phyloP scores from a whole-genome alignment of 2,113 vertebrate genomes.

The Alligator sinensis region DNA sequence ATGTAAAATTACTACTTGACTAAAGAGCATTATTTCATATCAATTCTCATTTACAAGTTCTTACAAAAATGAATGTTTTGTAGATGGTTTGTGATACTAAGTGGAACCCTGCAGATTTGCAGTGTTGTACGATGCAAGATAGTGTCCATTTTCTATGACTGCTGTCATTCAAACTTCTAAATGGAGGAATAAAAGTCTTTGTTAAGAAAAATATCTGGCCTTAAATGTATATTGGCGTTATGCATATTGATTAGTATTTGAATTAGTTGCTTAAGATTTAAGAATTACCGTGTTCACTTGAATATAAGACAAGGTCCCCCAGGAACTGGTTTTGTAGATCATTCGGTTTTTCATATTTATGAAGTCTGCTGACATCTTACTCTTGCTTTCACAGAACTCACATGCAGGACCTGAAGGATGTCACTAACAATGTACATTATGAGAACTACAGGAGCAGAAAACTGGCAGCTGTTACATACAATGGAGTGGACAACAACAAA shows the following conservation, averaged over 20 bases:
- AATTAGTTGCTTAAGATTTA: too few species aligned
- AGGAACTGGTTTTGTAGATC: neutral
- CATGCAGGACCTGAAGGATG: conserved; percentile 99
- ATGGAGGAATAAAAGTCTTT: neutral
- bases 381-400: conserved; percentile 86
- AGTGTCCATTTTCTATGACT: neutral
- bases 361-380: conserved; percentile 32
- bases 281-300: too few species aligned
- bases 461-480: conserved; percentile 96
- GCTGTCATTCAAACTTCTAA: neutral
- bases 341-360: neutral
- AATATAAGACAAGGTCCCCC: too few species aligned
- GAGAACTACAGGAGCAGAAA: conserved; percentile 99
- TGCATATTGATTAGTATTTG: too few species aligned
- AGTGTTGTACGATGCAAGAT: neutral
- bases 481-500: conserved; percentile 97
- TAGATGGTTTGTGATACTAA: neutral
- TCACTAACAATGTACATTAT: conserved; percentile 99
- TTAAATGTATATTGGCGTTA: neutral
- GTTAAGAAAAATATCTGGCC: neutral
- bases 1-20: neutral
- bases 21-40: neutral
- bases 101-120: neutral
- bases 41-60: neutral
- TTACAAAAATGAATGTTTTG: neutral